Percentiles rank a stretch among this genome's conserved stretches.
These are phyloP conservation scores for Cliona cf. orientalis DNA, from an alignment of 37 sponge, comb jelly and placozoan species.

Conservation along the genomic window DNA sequence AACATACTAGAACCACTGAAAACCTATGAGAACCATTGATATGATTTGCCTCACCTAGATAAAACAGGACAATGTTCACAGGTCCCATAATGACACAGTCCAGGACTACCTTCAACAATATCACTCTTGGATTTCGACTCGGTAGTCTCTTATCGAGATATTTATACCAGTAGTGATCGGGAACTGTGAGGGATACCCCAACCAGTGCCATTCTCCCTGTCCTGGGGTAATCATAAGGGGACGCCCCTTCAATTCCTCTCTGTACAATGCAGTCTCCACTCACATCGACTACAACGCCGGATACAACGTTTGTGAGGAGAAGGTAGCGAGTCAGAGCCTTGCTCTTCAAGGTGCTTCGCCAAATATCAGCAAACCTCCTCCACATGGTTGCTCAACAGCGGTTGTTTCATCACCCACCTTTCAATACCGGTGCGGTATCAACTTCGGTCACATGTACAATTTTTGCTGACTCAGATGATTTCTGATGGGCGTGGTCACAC, in stretches of 20 bases:
- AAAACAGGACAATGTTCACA: slow-evolving; percentile 31
- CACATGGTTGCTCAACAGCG: neutral
- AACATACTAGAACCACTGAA: too few species aligned
- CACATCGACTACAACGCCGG: slow-evolving; percentile 18
- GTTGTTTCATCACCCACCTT: neutral
- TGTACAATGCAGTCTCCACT: slow-evolving; percentile 71
- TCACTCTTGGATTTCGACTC: neutral
- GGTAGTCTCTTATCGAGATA: slow-evolving; percentile 51
- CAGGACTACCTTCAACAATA: slow-evolving; percentile 58
- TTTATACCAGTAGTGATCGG: slow-evolving; percentile 80
- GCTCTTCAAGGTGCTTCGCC: neutral
- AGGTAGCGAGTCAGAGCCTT: slow-evolving; percentile 42
- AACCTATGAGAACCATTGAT: neutral
- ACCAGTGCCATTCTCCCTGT: slow-evolving; percentile 58
- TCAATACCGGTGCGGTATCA: too few species aligned
- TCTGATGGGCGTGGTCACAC: too few species aligned
- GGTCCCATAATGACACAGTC: slow-evolving; percentile 49
- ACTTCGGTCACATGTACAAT: too few species aligned
- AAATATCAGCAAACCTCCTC: neutral
- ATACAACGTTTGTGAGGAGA: slow-evolving; percentile 52
- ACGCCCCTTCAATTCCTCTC: slow-evolving; percentile 28
- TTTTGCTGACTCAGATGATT: too few species aligned
- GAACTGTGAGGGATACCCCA: slow-evolving; percentile 43
- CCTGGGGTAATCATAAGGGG: slow-evolving; percentile 56
- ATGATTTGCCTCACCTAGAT: slow-evolving; percentile 30